Evolutionary conservation across 1,140 invertebrate species (phyloP), one percentile per base, ranked within the genome.

Genomic region (Drosophila pseudoananassae): DNA sequence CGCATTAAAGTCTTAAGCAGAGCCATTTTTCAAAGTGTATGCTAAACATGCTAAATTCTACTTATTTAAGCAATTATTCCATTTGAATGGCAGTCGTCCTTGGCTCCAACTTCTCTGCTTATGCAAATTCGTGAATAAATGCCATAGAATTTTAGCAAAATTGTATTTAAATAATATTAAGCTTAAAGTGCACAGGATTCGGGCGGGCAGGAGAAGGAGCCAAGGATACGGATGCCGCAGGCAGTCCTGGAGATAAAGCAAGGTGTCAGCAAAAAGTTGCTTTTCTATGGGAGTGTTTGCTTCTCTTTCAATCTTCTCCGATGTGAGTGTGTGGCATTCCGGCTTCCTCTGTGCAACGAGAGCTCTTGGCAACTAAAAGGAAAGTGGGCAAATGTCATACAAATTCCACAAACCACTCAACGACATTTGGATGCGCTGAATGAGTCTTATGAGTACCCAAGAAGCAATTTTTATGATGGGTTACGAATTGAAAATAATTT

Each of bases 111-210:
- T 54, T 51, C 20, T 20, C 23, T 69, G 65, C 45, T 81, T 69
- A 82, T 83, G 76, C 63, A 71, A 88, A 87, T 76, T 50, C 23
- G 20, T 51, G 63, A 61, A 38, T 56, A 66, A 70, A 71, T 52
- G 60, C 54, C 54, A 40, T 45, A 51, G 50, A 68, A 63, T 61
- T 63, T 56, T 17, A 14, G 15, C 45, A 53, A 49, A 81, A 87
- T 87, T 78, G 68, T 82, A 85, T 85, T 87, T 72, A 87, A 88
- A 85, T 85, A 78, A 59, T 78, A 76, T 75, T 65, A 64, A 29
- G 51, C 56, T 75, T 53, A 49, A 64, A 78, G 45, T 76, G 76
- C 60, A 78, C 12, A 12, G 38, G 17, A 14, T 31, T 55, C 23
- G 27, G 29, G 6, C 8, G 15, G 9, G 46, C n/a, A 2, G 9